Percentiles rank a stretch among this genome's conserved stretches.
phyloP scores from a whole-genome alignment of 2,113 vertebrate species.

The Rattus norvegicus region GRCr8 NC_086024.1:34350001-34350500 shows the following conservation, averaged over 20 bases:
- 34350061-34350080: not conserved
- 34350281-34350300: too few relatives aligned
- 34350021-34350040: not conserved
- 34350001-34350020: conserved; percentile 43
- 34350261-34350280: not conserved
- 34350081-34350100: not conserved
- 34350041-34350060: not conserved
- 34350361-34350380: too few relatives aligned
- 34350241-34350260: conserved; percentile 47
- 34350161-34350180: not conserved
- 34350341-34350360: too few relatives aligned
- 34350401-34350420: too few relatives aligned
- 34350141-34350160: not conserved
- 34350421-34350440: too few relatives aligned
- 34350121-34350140: not conserved
- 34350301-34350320: too few relatives aligned
- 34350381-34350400: too few relatives aligned
- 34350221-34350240: not conserved
- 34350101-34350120: not conserved
- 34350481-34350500: too few relatives aligned
- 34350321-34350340: too few relatives aligned
- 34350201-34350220: conserved; percentile 60
- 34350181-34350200: not conserved
- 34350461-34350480: too few relatives aligned
- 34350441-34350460: too few relatives aligned